Evolutionary conservation across 2,888 invertebrate genomes (phyloP).

Genomic region (Oscheius myriophilus): DNA sequence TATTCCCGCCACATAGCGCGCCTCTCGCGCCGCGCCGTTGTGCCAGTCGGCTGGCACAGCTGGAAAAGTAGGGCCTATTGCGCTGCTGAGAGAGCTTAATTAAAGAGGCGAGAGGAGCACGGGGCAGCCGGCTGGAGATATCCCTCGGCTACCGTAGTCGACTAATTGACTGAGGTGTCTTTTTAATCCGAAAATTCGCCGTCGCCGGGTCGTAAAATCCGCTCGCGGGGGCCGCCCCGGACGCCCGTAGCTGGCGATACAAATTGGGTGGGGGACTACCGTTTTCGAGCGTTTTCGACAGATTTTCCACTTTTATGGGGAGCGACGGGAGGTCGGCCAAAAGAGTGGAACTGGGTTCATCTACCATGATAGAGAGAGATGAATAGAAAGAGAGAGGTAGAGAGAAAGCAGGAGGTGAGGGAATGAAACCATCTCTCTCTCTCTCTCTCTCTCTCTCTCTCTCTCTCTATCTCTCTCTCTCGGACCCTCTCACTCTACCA

Average conservation of each 20-base stretch:
- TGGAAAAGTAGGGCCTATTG: slow-evolving; percentile 22
- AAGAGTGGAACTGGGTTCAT: no score
- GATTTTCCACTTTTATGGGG: no score
- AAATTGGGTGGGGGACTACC: no score
- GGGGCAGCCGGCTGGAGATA: no score
- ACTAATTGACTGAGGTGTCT: slow-evolving; percentile 30
- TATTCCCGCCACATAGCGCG: slow-evolving; percentile 9
- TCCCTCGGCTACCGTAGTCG: slow-evolving; percentile 17
- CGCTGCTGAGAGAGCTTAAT: slow-evolving; percentile 1
- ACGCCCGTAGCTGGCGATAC: no score
- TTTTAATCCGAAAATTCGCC: slow-evolving; percentile 32
- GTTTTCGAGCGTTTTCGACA: no score
- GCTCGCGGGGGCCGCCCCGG: slow-evolving; percentile 12
- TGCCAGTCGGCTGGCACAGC: no score
- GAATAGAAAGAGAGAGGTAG: not conserved
- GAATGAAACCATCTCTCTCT: no score
- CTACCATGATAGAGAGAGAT: not conserved
- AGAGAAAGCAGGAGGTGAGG: not conserved
- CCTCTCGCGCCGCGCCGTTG: slow-evolving; percentile 1
- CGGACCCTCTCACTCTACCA: no score
- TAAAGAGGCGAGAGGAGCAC: slow-evolving; percentile 1
- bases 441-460: no score
- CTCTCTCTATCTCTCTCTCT: no score
- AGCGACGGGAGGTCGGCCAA: no score
- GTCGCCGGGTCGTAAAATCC: slow-evolving; percentile 24